Percentiles rank a stretch among this genome's conserved stretches.
Conservation (phyloP, 2,888 invertebrate species). For the Ectropis crepuscularia region DNA sequence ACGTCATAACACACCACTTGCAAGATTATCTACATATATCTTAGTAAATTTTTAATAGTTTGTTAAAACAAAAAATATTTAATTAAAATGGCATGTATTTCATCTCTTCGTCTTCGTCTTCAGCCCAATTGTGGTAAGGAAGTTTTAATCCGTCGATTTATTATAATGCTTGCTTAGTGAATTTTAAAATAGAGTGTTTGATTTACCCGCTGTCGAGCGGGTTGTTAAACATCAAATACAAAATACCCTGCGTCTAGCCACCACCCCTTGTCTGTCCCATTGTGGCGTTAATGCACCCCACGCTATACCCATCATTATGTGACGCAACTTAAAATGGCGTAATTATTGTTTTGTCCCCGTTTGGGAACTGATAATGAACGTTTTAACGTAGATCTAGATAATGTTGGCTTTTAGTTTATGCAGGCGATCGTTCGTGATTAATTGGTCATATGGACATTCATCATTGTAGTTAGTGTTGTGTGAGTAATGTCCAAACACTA, state of each 20-base stretch:
- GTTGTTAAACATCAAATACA: conserved; percentile 44
- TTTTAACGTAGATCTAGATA: conserved; percentile 48
- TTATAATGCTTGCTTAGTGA: conserved; percentile 8
- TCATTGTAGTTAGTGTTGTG: no score
- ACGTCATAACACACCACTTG: no score
- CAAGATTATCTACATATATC: no score
- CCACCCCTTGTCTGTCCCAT: conserved; percentile 53
- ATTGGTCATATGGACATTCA: not conserved
- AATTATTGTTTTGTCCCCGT: conserved; percentile 76
- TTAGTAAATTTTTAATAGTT: no score
- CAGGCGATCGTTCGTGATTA: conserved; percentile 7
- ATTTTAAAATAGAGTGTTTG: conserved; percentile 1
- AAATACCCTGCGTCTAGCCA: conserved; percentile 41
- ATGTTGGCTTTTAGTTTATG: conserved; percentile 23
- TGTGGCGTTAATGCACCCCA: conserved; percentile 74
- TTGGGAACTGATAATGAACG: conserved; percentile 65
- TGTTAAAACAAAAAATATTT: no score
- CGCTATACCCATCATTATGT: conserved; percentile 71
- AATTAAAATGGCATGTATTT: no score
- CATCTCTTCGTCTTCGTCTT: no score
- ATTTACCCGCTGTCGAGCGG: conserved; percentile 11
- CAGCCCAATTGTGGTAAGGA: no score
- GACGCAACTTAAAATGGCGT: conserved; percentile 74
- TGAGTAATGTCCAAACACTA: no score
- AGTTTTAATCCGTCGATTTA: not conserved